Evolutionary conservation across 2,888 invertebrate species (phyloP).

Genomic region (Homarus gammarus): DNA sequence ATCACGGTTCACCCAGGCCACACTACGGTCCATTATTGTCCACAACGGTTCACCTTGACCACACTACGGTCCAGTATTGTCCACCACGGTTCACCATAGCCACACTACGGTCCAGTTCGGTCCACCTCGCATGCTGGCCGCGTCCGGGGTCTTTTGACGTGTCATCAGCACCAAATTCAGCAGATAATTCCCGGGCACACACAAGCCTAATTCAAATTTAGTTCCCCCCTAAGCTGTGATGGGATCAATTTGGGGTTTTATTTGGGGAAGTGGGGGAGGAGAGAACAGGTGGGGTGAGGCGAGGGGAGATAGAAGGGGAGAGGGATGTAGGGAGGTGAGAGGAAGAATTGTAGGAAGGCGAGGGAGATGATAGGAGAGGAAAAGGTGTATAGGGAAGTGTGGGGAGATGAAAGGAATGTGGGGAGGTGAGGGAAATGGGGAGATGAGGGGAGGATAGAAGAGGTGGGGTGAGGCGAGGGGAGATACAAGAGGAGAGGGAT

Average conservation of each 20-base stretch:
- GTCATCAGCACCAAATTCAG: constrained; percentile 50
- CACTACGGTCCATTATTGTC: too few species aligned
- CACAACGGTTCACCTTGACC: too few species aligned
- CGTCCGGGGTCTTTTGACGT: constrained; percentile 18
- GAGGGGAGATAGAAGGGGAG: background rate
- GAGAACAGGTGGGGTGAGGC: background rate
- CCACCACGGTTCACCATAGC: too few species aligned
- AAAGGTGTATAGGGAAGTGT: background rate
- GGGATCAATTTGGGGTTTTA: constrained; percentile 41
- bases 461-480: background rate
- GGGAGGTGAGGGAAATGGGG: background rate
- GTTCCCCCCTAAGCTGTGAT: constrained; percentile 30
- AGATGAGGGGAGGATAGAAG: background rate
- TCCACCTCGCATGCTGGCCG: too few species aligned
- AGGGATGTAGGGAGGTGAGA: background rate
- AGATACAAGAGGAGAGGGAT: background rate
- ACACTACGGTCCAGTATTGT: too few species aligned
- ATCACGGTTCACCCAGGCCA: too few species aligned
- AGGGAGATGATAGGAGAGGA: background rate
- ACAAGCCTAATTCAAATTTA: constrained; percentile 52
- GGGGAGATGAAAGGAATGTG: background rate
- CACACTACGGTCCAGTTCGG: too few species aligned
- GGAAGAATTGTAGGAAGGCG: background rate
- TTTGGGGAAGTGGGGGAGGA: constrained; percentile 15
- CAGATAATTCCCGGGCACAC: constrained; percentile 39